Evolutionary conservation across 1,140 invertebrate genomes (phyloP).

Genomic region (Sarcophaga peregrina): DNA sequence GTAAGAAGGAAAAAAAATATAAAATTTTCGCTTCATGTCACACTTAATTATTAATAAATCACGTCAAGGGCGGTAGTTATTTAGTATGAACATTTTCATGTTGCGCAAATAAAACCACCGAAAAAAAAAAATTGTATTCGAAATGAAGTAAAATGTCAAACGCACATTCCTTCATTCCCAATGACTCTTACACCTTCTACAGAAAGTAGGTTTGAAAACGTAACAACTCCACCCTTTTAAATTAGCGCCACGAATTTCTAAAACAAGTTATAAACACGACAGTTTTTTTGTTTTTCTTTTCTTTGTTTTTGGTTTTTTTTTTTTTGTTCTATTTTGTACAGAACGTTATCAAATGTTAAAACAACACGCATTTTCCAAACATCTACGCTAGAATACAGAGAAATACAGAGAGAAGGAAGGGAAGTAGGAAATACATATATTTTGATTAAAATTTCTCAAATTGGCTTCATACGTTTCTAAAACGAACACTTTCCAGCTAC

Average conservation of each 20-base stretch:
- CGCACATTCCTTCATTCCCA: not conserved
- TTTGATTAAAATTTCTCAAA: not conserved
- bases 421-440: not conserved
- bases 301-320: too few species aligned
- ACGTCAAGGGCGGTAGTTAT: slow-evolving; percentile 24
- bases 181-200: too few species aligned
- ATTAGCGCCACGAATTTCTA: not conserved
- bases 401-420: not conserved
- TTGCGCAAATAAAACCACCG: not conserved
- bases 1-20: not conserved
- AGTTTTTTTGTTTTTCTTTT: not conserved
- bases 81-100: slow-evolving; percentile 28
- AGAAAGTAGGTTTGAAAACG: too few species aligned
- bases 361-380: not conserved
- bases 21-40: slow-evolving; percentile 23
- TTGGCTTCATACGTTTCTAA: not conserved
- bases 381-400: too few species aligned
- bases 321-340: too few species aligned
- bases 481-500: not conserved
- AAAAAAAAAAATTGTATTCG: not conserved
- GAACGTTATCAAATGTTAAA: slow-evolving; percentile 6
- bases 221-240: too few species aligned
- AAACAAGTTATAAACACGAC: slow-evolving; percentile 38
- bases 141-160: not conserved
- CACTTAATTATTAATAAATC: slow-evolving; percentile 46